These are phyloP conservation scores for Nesoenas mayeri DNA, from an alignment of 2,113 vertebrate species.

Conservation along the genomic window DNA sequence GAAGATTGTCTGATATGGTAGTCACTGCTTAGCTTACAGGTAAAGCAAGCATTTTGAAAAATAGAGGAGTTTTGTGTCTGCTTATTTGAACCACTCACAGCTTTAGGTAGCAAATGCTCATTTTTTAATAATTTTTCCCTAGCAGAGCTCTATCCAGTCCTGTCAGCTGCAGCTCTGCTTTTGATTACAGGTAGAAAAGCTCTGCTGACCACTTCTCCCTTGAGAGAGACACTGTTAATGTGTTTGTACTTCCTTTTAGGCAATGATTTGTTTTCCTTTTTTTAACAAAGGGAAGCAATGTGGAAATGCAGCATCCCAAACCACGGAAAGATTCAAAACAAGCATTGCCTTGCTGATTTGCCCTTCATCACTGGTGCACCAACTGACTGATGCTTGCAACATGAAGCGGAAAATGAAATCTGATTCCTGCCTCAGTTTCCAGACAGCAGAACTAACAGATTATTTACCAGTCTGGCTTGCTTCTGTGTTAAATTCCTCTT, in stretches of 20 bases:
- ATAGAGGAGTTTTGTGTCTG: not conserved
- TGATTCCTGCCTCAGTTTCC: constrained; percentile 63
- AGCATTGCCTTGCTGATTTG: not conserved
- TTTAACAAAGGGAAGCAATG: not conserved
- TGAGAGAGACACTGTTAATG: not conserved
- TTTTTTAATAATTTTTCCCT: not conserved
- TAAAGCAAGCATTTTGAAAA: not conserved
- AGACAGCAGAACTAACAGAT: constrained; percentile 57
- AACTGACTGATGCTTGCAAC: not conserved
- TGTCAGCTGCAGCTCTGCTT: not conserved
- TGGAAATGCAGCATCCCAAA: not conserved
- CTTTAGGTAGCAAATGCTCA: not conserved
- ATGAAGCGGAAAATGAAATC: constrained; percentile 6
- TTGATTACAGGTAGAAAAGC: not conserved
- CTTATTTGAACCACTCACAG: not conserved
- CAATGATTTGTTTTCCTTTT: not conserved
- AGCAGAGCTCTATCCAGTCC: not conserved
- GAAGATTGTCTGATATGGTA: not conserved
- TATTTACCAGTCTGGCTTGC: constrained; percentile 54
- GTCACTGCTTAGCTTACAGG: not conserved
- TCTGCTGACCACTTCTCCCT: not conserved
- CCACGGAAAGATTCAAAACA: not conserved
- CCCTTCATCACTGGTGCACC: not conserved
- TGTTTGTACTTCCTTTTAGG: not conserved
- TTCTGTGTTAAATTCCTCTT: constrained; percentile 24